Base-by-base conservation (phyloP, 2,888 invertebrate genomes). In the Cinara cedri region DNA sequence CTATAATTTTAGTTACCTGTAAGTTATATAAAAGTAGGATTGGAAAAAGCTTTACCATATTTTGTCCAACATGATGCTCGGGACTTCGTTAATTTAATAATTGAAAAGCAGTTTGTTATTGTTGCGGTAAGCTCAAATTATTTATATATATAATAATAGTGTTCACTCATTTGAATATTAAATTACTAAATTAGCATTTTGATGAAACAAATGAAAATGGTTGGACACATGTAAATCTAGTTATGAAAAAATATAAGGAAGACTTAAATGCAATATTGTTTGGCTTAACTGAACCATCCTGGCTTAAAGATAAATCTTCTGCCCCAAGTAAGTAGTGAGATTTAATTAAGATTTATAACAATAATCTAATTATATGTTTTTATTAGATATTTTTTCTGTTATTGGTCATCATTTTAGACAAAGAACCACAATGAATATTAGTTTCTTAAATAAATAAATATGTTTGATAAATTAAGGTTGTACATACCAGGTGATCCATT, bases 1-100 rank as follows among this genome's bases (percentile, higher is more conserved):
- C 6, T 34, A 34, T 34, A 46, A 24, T 76, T 75, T 19, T 70
- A 78, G 78, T 21, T 68, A n/a, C 78, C 78, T 42, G 46, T 78
- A 62, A 42, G 78, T 62, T 14, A 49, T 57, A n/a, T 78, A 51
- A 78, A 78, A 42, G 78, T 78, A 14, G 60, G 24, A 34, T 42
- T 78, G 60, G 21, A 70, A 51, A 19, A 60, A 14, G 68, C 78
- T 21, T 49, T 78, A 42, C 60, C 57, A 24, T 78, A 78, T 70
- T 70, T 70, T 49, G 24, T 78, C 3, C 66, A 60, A 3, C 34
- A 8, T 78, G 3, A 49, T 4, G 70, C 57, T 49, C 13, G 42
- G 49, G 0, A 24, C 10, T 70, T 78, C n/a, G 44, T 62, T 49
- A 10, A 62, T 21, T 51, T 34, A 4, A 4, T 34, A 34, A 34